Conservation (phyloP, 2,113 vertebrate genomes). For the Chrysemys picta region DNA sequence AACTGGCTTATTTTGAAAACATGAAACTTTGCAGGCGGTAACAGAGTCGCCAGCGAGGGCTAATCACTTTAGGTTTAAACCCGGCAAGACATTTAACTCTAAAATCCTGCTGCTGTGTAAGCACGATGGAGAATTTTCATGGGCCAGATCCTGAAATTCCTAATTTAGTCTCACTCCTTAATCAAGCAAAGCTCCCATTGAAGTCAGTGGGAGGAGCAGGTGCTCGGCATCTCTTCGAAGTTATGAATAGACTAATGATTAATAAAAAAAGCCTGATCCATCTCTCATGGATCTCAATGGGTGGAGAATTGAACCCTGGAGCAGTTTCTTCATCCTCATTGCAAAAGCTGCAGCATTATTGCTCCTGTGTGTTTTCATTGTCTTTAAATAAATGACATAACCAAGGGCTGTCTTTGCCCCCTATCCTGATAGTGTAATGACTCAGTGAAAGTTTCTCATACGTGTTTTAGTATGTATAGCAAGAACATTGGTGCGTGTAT, state of each 20-base stretch:
- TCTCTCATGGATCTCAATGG: not conserved
- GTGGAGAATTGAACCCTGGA: not conserved
- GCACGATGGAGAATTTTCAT: not conserved
- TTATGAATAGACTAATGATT: not conserved
- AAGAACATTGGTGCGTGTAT: not conserved
- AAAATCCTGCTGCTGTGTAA: not conserved
- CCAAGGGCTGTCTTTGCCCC: not conserved
- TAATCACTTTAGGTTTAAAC: not conserved
- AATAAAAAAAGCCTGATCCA: not conserved
- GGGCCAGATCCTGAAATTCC: not conserved
- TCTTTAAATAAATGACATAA: not conserved
- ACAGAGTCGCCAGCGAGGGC: not conserved
- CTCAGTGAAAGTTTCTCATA: not conserved
- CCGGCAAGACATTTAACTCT: not conserved
- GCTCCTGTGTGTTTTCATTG: not conserved
- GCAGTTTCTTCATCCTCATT: not conserved
- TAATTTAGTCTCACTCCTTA: not conserved
- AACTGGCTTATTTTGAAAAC: not conserved
- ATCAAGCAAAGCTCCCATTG: not conserved
- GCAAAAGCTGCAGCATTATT: not conserved
- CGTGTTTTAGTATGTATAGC: accelerated
- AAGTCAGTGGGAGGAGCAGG: not conserved
- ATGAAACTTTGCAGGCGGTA: not conserved
- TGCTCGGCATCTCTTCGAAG: not conserved
- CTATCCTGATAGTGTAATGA: not conserved